Conservation (phyloP, 2,797 vertebrate genomes). For the Sebastes reedi region DNA sequence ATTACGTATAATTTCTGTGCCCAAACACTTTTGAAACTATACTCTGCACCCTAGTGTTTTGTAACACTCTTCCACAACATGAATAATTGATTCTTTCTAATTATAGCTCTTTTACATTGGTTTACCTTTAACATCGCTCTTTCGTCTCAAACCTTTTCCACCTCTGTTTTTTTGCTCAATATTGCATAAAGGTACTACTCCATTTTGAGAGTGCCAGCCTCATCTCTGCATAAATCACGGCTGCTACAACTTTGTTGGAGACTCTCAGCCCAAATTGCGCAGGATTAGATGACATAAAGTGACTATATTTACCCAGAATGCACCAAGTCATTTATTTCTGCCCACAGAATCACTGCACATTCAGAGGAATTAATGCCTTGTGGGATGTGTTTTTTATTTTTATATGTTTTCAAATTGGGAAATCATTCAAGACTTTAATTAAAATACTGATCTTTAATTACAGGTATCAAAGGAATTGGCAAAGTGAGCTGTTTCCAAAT, state of each 20-base stretch:
- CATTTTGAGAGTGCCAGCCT: neutral
- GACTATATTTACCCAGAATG: conserved; percentile 1
- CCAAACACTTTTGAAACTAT: conserved; percentile 12
- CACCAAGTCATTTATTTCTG: neutral
- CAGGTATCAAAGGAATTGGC: conserved; percentile 20
- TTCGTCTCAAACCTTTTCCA: neutral
- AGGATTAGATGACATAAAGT: neutral
- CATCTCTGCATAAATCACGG: conserved; percentile 7
- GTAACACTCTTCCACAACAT: neutral
- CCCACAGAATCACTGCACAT: conserved; percentile 9
- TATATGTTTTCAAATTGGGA: conserved; percentile 3
- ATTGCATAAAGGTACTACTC: neutral
- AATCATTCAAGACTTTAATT: conserved; percentile 33
- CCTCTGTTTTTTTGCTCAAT: neutral
- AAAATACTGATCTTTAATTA: conserved; percentile 53
- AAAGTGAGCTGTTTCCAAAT: neutral
- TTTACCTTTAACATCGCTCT: conserved; percentile 4
- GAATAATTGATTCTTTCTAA: neutral
- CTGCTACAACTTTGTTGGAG: neutral
- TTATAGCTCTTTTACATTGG: conserved; percentile 2
- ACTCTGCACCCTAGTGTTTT: neutral
- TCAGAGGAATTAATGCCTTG: conserved; percentile 2
- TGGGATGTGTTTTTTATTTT: conserved; percentile 3
- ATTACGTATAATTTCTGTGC: neutral
- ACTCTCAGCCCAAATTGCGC: neutral